A percentile compares a stretch with the other conserved stretches of the same genome.
Evolutionary conservation across 2,113 vertebrate genomes (phyloP).

Genomic region (Saguinus midas): DNA sequence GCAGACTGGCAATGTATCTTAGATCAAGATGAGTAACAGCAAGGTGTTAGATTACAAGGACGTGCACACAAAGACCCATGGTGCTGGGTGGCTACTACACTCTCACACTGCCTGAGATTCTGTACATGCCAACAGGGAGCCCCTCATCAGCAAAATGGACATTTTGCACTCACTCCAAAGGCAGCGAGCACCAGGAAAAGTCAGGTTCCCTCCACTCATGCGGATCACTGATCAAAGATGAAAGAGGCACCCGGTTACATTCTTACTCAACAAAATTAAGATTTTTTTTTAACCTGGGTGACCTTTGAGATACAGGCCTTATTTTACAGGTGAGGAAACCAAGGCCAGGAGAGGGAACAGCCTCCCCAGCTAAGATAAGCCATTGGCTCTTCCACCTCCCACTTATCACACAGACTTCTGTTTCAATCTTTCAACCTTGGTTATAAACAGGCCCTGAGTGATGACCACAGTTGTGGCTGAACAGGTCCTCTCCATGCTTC

Average conservation of each 20-base stretch:
- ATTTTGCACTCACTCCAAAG: neutral
- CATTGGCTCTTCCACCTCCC: neutral
- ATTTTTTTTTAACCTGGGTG: neutral
- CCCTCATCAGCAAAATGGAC: neutral
- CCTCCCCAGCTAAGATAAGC: neutral
- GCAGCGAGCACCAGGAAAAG: conserved; percentile 21
- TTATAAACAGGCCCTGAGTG: neutral
- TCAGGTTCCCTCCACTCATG: neutral
- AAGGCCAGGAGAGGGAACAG: neutral
- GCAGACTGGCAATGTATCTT: neutral
- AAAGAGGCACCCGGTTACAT: conserved; percentile 43
- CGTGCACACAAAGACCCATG: neutral
- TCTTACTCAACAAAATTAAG: conserved; percentile 47
- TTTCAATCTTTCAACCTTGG: neutral
- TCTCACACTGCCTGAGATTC: neutral
- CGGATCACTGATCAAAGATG: conserved; percentile 38
- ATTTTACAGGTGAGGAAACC: conserved; percentile 29
- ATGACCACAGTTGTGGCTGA: accelerated
- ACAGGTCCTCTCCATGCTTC: neutral
- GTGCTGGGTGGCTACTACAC: neutral
- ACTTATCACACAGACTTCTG: neutral
- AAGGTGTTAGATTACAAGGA: neutral
- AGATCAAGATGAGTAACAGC: neutral
- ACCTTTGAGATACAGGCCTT: neutral
- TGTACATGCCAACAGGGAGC: neutral